Evolutionary conservation across 2,113 vertebrate species (phyloP).

Genomic region (human): GRCh38 chr12:127279001-127279500

Average conservation of each 20-base stretch:
- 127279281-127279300: not conserved
- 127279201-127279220: fast-evolving
- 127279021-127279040: not conserved
- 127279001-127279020: not conserved
- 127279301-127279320: not conserved
- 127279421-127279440: fast-evolving
- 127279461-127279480: not conserved
- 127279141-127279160: not conserved
- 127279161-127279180: not conserved
- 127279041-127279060: slow-evolving; percentile 40
- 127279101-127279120: not conserved
- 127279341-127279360: no score
- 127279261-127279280: not conserved
- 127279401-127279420: fast-evolving
- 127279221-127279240: fast-evolving
- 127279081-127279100: not conserved
- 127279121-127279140: not conserved
- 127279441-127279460: not conserved
- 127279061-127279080: not conserved
- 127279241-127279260: fast-evolving
- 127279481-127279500: fast-evolving
- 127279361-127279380: no score
- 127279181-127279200: fast-evolving
- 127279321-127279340: no score
- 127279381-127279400: fast-evolving